Evolutionary conservation across 2,113 vertebrate genomes (phyloP), one percentile per base, ranked within the genome.

Genomic region (Potamarius usumacintae): DNA sequence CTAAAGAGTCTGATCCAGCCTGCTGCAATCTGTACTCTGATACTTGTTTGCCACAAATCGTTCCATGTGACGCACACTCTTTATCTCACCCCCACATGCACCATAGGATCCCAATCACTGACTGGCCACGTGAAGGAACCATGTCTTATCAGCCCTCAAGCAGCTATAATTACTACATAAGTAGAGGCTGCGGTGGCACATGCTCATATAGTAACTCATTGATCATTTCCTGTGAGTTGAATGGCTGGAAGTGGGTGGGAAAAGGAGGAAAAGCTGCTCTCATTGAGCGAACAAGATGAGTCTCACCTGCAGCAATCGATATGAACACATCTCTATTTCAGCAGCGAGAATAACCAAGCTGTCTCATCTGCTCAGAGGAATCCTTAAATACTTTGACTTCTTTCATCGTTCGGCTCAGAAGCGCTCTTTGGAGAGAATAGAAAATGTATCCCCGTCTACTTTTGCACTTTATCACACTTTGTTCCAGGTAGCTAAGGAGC

Each of bases 161-260:
- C 87, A 78, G 82, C 87, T 84, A 67, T 88, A 84, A 88, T 88
- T 88, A 88, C 82, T 79, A 88, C 82, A 79, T 65, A 69, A 67
- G 72, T 12, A 84, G 72, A 60, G 81, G 50, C 27, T 20, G 18
- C 6, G 30, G 62, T 50, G 20, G 82, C 82, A 78, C 67, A 72
- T 27, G 79, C 72, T 79, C 74, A 84, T 84, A 88, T 57, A 78
- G 62, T 20, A 78, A 72, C 74, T 88, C 82, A 88, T 84, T 88
- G 82, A 88, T 88, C 87, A 84, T 69, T 69, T 79, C 72, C 87
- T 48, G 82, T 9, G 60, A 78, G 74, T 65, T 62, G 71, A 84
- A 88, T 42, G 86, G 58, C 18, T 62, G 27, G 81, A 52, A 60
- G 62, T 83, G 58, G 86, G 86, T 30, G 62, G 71, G 58, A 53